A percentile compares a stretch with the other conserved stretches of the same genome.
phyloP scores from a whole-genome alignment of 1,140 invertebrate species.

The Aphidius ervi region DNA sequence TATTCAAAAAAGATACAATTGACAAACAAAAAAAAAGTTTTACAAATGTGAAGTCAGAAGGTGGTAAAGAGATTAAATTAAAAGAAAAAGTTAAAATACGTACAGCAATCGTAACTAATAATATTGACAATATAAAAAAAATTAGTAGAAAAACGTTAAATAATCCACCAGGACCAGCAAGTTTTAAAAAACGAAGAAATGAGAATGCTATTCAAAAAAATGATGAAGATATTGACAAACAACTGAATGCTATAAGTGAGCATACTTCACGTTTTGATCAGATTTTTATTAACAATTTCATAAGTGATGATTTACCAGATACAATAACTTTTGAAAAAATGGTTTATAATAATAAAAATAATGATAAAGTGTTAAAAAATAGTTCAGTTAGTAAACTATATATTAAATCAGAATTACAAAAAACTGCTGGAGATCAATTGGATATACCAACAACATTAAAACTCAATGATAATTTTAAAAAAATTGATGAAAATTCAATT shows the following conservation, averaged over 20 bases:
- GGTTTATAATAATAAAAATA: too few species aligned
- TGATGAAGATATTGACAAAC: neutral
- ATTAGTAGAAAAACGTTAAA: neutral
- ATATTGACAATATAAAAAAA: neutral
- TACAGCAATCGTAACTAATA: neutral
- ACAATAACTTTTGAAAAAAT: slow-evolving; percentile 23
- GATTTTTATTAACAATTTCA: slow-evolving; percentile 1
- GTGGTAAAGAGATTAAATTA: slow-evolving; percentile 39
- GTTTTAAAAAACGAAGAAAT: neutral
- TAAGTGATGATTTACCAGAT: slow-evolving; percentile 31
- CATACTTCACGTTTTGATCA: too few species aligned
- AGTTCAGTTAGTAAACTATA: too few species aligned
- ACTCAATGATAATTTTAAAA: too few species aligned
- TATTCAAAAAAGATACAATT: neutral
- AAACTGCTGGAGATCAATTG: too few species aligned
- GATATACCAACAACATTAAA: too few species aligned
- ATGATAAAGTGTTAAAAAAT: too few species aligned
- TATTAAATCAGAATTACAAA: too few species aligned
- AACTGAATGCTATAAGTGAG: too few species aligned
- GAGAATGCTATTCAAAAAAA: neutral
- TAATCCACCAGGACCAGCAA: neutral
- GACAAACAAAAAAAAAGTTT: slow-evolving; percentile 26
- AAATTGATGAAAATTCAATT: too few species aligned
- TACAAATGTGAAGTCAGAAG: slow-evolving; percentile 40
- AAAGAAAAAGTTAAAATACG: slow-evolving; percentile 30